Evolutionary conservation across 2,888 invertebrate species (phyloP), one percentile per base, ranked within the genome.

Genomic region (Amaurobius ferox): DNA sequence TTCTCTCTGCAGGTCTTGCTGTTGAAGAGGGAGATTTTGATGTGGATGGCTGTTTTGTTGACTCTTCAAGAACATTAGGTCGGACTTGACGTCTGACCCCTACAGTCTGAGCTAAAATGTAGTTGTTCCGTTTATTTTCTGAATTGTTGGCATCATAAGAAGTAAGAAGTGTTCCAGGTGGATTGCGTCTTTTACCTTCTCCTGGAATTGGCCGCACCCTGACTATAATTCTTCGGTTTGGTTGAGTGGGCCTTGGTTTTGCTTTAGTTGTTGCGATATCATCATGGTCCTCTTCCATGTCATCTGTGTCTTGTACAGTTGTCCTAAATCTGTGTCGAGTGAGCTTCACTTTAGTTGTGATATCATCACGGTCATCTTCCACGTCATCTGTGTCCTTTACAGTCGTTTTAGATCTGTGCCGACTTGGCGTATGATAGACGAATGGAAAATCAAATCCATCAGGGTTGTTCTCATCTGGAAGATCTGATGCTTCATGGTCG

Each of bases 401-500:
- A 0, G 72, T 71, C 0, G 78, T 32, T 35, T 23, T 55, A 0
- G 78, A 35, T 55, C 71, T 68, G 2, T 64, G 79, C 44, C 87
- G 73, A n/a, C 72, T 81, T 9, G 87, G 87, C 1, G 87, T 87
- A 29, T 85, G 87, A 61, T 87, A 87, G 7, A 87, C 87, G 32
- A 87, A 87, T 1, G 83, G 85, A 16, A 87, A 87, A 0, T 83
- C 83, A n/a, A 78, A 76, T 26, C 72, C 86, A 16, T 73, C 74
- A 3, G 16, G n/a, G 48, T 7, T 7, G 1, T 2, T 28, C 13
- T 16, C 13, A 66, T 29, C 66, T 13, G 23, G 40, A 3, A 55
- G 71, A 1, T 67, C 72, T 61, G 68, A 73, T 0, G 62, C 64
- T 19, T 39, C 29, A 3, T 32, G 35, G 26, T 74, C 79, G 9